Evolutionary conservation across 2,797 vertebrate genomes (phyloP).

Genomic region (Harpagifer antarcticus): DNA sequence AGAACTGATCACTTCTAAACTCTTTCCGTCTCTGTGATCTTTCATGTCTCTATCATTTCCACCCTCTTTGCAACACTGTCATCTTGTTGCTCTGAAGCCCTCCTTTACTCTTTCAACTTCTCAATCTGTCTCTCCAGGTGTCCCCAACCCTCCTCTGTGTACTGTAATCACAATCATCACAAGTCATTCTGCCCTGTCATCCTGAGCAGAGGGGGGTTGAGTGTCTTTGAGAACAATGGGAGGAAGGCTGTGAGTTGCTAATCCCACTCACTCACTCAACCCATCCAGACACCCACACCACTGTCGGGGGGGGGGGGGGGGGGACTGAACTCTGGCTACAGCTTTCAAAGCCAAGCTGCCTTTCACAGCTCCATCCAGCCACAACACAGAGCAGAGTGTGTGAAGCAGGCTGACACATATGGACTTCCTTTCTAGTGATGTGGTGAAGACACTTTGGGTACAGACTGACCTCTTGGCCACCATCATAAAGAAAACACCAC

Average conservation of each 20-base stretch:
- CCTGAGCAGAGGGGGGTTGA: slow-evolving; percentile 19
- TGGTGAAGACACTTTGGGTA: slow-evolving; percentile 1
- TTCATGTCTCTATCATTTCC: slow-evolving; percentile 40
- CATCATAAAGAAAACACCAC: slow-evolving; percentile 3
- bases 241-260: slow-evolving; percentile 4
- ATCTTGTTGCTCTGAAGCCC: slow-evolving; percentile 26
- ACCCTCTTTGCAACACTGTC: slow-evolving; percentile 28
- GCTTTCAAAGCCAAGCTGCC: slow-evolving; percentile 23
- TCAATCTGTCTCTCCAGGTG: slow-evolving; percentile 43
- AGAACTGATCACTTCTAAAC: not conserved
- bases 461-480: slow-evolving; percentile 23
- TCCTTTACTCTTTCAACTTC: slow-evolving; percentile 46
- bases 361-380: slow-evolving; percentile 25
- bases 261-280: slow-evolving; percentile 41
- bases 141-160: slow-evolving; percentile 17
- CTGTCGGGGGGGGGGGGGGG: slow-evolving; percentile 18
- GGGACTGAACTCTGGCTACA: slow-evolving; percentile 24
- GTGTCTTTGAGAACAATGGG: slow-evolving; percentile 15
- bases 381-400: slow-evolving; percentile 19
- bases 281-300: slow-evolving; percentile 16
- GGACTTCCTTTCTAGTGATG: slow-evolving; percentile 25
- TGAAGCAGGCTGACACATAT: slow-evolving; percentile 21
- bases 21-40: slow-evolving; percentile 24
- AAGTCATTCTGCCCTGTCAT: slow-evolving; percentile 62
- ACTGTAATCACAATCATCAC: slow-evolving; percentile 57